Evolutionary conservation across 64 coral and sea anemone species (phyloP), one percentile per base, ranked within the genome.

Genomic region (Pocillopora verrucosa): DNA sequence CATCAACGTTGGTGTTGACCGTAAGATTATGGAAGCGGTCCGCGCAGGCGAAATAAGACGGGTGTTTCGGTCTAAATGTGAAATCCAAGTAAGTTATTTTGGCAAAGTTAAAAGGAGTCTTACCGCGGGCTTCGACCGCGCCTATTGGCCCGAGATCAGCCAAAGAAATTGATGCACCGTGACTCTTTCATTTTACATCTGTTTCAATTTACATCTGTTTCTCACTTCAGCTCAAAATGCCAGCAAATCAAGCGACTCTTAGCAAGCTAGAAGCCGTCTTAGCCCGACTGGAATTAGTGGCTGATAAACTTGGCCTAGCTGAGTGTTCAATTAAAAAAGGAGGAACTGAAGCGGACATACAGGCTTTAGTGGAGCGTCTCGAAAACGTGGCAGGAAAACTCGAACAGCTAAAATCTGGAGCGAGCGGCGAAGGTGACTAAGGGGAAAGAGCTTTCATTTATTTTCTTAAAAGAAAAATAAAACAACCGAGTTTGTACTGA

Each of bases 341-440:
- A n/a, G 38, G 19, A 38, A 9, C 36, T 0, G 61, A 93, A 61
- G 80, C 91, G 22, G 91, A 93, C 76, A 81, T 93, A 7, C 65
- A 45, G 19, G 77, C 17, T 9, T 77, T 93, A 16, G 91, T 93
- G 14, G 86, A 79, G 61, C 79, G 91, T 30, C 91, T 93, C 19
- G 91, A 93, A 93, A 69, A 77, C 26, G 91, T 74, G 34, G 86
- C 86, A 4, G 86, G 38, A 34, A 93, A 93, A 76, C 65, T 93
- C 14, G 91, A 93, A 80, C 85, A 80, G 67, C 85, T 51, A 51
- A 51, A 87, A 80, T 88, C 85, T 82, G 77, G 37, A 34, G 10
- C 9, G 58, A 59, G 17, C 22, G 77, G 34, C 30, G 75, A 59
- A 60, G 91, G 77, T 93, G 65, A 78, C 79, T 72, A 34, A 25